A percentile compares a stretch with the other conserved stretches of the same genome.
These are phyloP conservation scores for Agrochola macilenta DNA, from an alignment of 2,888 invertebrate species.

Conservation along the genomic window DNA sequence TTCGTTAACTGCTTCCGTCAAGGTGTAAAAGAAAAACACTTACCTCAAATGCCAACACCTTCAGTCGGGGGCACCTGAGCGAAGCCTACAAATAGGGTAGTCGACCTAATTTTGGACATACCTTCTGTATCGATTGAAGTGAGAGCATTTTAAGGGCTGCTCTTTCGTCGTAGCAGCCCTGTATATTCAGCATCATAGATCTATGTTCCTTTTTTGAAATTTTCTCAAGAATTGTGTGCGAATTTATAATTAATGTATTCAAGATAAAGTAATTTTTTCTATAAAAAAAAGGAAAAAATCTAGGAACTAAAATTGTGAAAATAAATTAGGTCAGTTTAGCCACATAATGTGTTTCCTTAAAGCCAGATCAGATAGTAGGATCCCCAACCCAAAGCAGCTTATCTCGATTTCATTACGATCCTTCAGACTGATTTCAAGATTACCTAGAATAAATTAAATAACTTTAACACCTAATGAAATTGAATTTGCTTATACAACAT, in stretches of 20 bases:
- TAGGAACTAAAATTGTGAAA: background rate
- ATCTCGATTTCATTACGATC: slow-evolving; percentile 55
- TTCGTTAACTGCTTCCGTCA: background rate
- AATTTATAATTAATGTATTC: background rate
- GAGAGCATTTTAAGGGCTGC: slow-evolving; percentile 44
- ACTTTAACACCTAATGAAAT: slow-evolving; percentile 4
- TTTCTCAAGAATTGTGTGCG: background rate
- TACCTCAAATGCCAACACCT: slow-evolving; percentile 42
- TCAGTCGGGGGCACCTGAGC: slow-evolving; percentile 25
- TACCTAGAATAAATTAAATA: slow-evolving; percentile 30
- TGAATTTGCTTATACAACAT: background rate
- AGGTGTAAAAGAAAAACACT: slow-evolving; percentile 35
- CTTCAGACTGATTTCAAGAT: slow-evolving; percentile 25
- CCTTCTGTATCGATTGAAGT: slow-evolving; percentile 33
- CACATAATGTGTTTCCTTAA: slow-evolving; percentile 28
- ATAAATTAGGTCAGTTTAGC: background rate
- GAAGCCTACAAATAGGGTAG: slow-evolving; percentile 48
- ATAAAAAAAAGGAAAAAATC: background rate
- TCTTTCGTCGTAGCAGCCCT: background rate
- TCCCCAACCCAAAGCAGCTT: slow-evolving; percentile 17
- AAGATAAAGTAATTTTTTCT: background rate
- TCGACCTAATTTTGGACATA: slow-evolving; percentile 49
- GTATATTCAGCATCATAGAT: background rate
- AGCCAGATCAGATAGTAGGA: slow-evolving; percentile 15
- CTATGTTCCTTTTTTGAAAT: background rate